Evolutionary conservation across 2,888 invertebrate species (phyloP).

Genomic region (Scrobipalpa atriplicella): DNA sequence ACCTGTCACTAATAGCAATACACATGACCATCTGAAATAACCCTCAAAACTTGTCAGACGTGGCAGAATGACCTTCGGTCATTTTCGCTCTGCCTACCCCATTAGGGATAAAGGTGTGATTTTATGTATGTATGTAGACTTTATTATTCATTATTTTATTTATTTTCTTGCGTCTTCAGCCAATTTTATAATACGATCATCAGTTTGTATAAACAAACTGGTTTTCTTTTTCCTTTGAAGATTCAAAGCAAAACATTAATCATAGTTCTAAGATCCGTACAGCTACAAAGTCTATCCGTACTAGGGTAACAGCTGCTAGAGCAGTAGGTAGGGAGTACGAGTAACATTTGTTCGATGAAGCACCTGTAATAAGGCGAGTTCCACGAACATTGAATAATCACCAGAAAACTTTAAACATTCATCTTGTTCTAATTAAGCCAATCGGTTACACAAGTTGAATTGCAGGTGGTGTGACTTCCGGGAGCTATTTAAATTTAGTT

Average conservation of each 20-base stretch:
- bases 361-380: conserved; percentile 25
- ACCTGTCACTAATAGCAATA: too few species aligned
- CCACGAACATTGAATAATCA: conserved; percentile 44
- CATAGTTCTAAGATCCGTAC: not conserved
- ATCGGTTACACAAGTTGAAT: conserved; percentile 57
- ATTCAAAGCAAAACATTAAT: conserved; percentile 13
- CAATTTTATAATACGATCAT: too few species aligned
- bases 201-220: too few species aligned
- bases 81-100: too few species aligned
- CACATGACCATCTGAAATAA: too few species aligned
- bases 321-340: not conserved
- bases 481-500: conserved; percentile 19
- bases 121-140: too few species aligned
- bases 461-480: conserved; percentile 39
- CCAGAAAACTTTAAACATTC: conserved; percentile 54
- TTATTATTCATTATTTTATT: too few species aligned
- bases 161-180: too few species aligned
- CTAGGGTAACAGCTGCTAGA: not conserved
- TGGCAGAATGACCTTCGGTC: too few species aligned
- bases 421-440: conserved; percentile 59
- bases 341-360: conserved; percentile 27
- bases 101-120: too few species aligned
- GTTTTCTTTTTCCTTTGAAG: too few species aligned
- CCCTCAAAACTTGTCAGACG: too few species aligned
- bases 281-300: not conserved